Conservation (phyloP, 2,888 invertebrate species). For the Acrocyrtus sp. region DNA sequence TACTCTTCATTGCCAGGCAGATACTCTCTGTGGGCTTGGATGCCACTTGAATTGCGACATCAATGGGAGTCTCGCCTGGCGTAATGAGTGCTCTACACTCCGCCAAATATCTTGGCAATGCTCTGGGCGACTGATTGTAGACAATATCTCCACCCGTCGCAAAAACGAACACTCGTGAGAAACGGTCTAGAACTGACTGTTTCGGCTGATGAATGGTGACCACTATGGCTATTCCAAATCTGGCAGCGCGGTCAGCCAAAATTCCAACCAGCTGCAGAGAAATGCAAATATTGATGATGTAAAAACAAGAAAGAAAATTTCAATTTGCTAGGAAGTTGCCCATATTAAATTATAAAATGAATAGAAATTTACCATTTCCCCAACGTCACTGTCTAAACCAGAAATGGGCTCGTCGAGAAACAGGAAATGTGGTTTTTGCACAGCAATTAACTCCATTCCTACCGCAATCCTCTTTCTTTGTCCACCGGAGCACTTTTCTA, state of each 20-base stretch:
- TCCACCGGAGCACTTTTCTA: conserved; percentile 40
- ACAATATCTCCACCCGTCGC: conserved; percentile 16
- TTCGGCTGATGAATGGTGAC: conserved; percentile 39
- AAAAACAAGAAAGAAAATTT: background rate
- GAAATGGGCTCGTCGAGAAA: conserved; percentile 37
- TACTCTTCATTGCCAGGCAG: background rate
- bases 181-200: conserved; percentile 15
- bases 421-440: conserved; percentile 40
- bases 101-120: background rate
- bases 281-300: background rate
- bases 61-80: conserved; percentile 21
- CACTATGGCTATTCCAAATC: conserved; percentile 24
- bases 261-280: too few relatives aligned
- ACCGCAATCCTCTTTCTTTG: conserved; percentile 49
- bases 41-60: conserved; percentile 22
- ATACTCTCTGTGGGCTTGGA: background rate
- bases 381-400: conserved; percentile 24
- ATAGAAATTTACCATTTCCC: background rate
- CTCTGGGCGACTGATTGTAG: conserved; percentile 5
- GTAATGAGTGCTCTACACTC: background rate
- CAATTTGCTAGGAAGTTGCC: background rate
- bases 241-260: conserved; percentile 1
- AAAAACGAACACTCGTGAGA: conserved; percentile 18
- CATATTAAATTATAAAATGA: background rate
- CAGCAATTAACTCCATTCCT: conserved; percentile 35